A percentile compares a stretch with the other conserved stretches of the same genome.
These are phyloP conservation scores for Leptinotarsa defecta DNA, from an alignment of 1,140 invertebrate species.

Conservation along the genomic window DNA sequence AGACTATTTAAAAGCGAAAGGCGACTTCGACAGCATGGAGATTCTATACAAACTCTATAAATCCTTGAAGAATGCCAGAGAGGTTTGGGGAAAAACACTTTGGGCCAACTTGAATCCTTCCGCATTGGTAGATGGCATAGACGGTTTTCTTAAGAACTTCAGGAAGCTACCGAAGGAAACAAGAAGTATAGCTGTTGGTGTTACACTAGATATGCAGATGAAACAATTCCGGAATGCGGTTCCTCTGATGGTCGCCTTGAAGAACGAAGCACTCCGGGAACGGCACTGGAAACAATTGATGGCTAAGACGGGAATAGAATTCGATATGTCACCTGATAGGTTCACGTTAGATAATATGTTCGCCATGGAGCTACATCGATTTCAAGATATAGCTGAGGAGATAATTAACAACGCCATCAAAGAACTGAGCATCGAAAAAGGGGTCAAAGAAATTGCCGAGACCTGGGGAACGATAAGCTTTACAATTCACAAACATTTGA, in stretches of 20 bases:
- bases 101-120: slow-evolving; percentile 87
- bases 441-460: slow-evolving; percentile 76
- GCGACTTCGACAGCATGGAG: slow-evolving; percentile 75
- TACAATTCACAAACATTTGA: slow-evolving; percentile 68
- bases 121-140: slow-evolving; percentile 82
- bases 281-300: slow-evolving; percentile 88
- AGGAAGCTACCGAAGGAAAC: slow-evolving; percentile 65
- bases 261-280: slow-evolving; percentile 86
- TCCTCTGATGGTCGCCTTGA: slow-evolving; percentile 86
- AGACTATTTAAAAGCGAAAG: slow-evolving; percentile 70
- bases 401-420: slow-evolving; percentile 87
- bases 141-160: slow-evolving; percentile 80
- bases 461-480: slow-evolving; percentile 78
- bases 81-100: slow-evolving; percentile 81
- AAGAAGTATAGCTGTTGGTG: slow-evolving; percentile 64
- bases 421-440: slow-evolving; percentile 85
- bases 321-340: slow-evolving; percentile 82
- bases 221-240: slow-evolving; percentile 86
- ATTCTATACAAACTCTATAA: slow-evolving; percentile 79
- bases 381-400: slow-evolving; percentile 79
- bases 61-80: slow-evolving; percentile 74
- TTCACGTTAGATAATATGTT: slow-evolving; percentile 92
- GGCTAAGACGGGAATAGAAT: slow-evolving; percentile 80
- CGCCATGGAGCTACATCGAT: slow-evolving; percentile 84
- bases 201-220: slow-evolving; percentile 78